Conservation (phyloP, 2,888 invertebrate genomes). For the Antheraea yamamai region DNA sequence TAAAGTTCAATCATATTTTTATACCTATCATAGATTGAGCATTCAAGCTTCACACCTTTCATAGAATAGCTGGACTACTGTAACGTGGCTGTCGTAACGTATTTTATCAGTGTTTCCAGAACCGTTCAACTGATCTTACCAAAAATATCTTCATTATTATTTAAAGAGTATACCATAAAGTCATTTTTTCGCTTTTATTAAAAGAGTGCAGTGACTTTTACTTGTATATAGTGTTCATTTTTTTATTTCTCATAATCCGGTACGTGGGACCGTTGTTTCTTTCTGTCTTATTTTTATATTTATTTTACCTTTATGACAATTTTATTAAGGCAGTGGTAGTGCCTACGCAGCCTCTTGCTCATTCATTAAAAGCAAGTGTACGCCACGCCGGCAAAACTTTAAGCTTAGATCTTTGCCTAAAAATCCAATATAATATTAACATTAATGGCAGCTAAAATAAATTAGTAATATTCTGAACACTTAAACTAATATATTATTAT, state of each 20-base stretch:
- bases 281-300: slow-evolving; percentile 55
- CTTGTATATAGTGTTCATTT: slow-evolving; percentile 25
- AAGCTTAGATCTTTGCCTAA: background rate
- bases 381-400: slow-evolving; percentile 12
- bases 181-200: slow-evolving; percentile 48
- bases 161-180: background rate
- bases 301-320: slow-evolving; percentile 71
- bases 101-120: background rate
- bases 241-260: slow-evolving; percentile 43
- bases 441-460: background rate
- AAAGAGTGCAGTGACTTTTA: slow-evolving; percentile 57
- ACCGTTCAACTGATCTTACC: background rate
- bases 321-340: slow-evolving; percentile 66
- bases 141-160: slow-evolving; percentile 2
- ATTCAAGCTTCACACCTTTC: background rate
- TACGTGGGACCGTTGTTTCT: slow-evolving; percentile 29
- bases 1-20: background rate
- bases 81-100: background rate
- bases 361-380: slow-evolving; percentile 63
- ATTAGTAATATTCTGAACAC: no score
- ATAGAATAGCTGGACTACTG: background rate
- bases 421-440: background rate
- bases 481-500: no score
- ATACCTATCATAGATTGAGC: background rate
- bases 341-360: slow-evolving; percentile 59